Conservation (phyloP, 1,140 invertebrate species). For the Acarapis woodi region DNA sequence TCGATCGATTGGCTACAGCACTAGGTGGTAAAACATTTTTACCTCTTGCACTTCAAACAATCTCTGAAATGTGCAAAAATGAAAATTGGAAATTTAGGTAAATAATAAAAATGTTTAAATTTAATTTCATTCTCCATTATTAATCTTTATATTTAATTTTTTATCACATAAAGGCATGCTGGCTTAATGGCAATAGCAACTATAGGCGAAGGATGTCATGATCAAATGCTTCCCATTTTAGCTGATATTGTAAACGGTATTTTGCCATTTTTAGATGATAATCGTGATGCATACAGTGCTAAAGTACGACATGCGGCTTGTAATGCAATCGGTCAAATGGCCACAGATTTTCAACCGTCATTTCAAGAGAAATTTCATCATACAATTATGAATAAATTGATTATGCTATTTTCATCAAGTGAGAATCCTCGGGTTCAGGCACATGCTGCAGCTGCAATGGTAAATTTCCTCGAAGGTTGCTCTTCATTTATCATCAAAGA, state of each 20-base stretch:
- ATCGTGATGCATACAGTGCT: conserved; percentile 49
- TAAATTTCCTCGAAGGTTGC: conserved; percentile 98
- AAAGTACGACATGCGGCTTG: conserved; percentile 84
- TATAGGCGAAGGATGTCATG: conserved; percentile 88
- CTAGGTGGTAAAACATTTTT: conserved; percentile 83
- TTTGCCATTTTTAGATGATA: conserved; percentile 55
- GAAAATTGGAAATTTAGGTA: conserved; percentile 27
- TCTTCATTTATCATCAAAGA: conserved; percentile 68
- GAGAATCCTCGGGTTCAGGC: conserved; percentile 69
- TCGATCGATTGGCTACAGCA: conserved; percentile 82
- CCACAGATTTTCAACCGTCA: conserved; percentile 79
- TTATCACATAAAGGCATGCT: too few relatives aligned
- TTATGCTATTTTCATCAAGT: conserved; percentile 69
- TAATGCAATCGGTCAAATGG: conserved; percentile 98
- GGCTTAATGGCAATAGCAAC: conserved; percentile 94
- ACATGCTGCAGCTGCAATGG: conserved; percentile 53
- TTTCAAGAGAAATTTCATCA: conserved; percentile 96
- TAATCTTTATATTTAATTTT: too few relatives aligned
- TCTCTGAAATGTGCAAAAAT: conserved; percentile 40
- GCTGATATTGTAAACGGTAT: conserved; percentile 66
- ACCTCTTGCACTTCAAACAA: conserved; percentile 47
- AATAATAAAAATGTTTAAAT: too few relatives aligned
- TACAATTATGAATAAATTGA: conserved; percentile 58
- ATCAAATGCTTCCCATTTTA: conserved; percentile 83
- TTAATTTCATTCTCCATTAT: too few relatives aligned